Evolutionary conservation across 2,888 invertebrate species (phyloP), one percentile per base, ranked within the genome.

Genomic region (Rhagophthalmus giganteus): DNA sequence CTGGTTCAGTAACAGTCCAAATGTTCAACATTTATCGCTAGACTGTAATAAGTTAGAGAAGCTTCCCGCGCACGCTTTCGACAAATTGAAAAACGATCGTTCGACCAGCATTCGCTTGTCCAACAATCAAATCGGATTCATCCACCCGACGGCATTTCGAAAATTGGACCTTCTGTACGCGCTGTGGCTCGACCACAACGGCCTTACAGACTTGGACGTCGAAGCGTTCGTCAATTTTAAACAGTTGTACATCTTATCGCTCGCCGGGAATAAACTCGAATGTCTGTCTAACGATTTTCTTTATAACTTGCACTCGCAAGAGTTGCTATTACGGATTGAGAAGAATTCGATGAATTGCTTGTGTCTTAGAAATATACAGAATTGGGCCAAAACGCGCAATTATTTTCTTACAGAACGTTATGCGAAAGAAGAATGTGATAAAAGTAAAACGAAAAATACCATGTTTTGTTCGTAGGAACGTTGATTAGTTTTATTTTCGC

Each of bases 1-100:
- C n/a, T 74, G 74, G 73, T 73, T 73, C 46, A 58, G 55, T 24
- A 62, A 68, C 41, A 65, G 63, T 11, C 72, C 73, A 1, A 61
- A 58, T 15, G 52, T 74, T 2, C 59, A 59, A 2, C 56, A 62
- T 7, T 15, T 73, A 14, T 69, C 61, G 11, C 59, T 72, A 27
- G 65, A 68, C 48, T 61, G 66, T 30, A 73, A 74, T 54, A 50
- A 54, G 26, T 54, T 73, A 25, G 52, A 49, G 2, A 48, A 44
- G 12, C 42, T 73, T 14, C 71, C 69, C 2, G 59, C 55, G n/a
- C 49, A 55, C 10, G 69, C 72, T 3, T 74, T 73, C 46, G 59
- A 61, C 38, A 67, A 71, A 54, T 52, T 72, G 1, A 58, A 61
- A 33, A 66, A 65, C 7, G 16, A 8, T 10, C 34, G 45, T 40